Percentiles rank a stretch among this genome's conserved stretches.
Conservation (phyloP, 1,140 invertebrate genomes). For the Alviniconcha marisindica region DNA sequence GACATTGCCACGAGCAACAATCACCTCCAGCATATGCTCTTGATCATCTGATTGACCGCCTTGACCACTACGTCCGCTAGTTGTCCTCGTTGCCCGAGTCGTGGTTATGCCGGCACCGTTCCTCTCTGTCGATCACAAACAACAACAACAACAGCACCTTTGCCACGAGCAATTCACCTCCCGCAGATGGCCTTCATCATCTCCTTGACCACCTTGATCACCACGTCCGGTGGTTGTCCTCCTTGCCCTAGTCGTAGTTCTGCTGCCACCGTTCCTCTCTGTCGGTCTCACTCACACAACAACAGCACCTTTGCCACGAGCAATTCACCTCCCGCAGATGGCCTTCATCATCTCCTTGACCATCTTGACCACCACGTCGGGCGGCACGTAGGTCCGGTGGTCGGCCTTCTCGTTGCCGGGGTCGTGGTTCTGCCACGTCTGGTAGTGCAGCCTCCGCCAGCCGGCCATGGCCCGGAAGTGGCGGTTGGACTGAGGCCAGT, state of each 20-base stretch:
- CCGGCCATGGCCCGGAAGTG: conserved; percentile 69
- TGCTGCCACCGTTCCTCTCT: no score
- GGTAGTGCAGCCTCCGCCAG: conserved; percentile 69
- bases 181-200: conserved; percentile 44
- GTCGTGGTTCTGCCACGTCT: conserved; percentile 66
- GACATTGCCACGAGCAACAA: no score
- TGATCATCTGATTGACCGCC: no score
- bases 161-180: background rate
- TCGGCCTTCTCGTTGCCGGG: conserved; percentile 54
- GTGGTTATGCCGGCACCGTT: no score
- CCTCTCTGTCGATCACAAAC: no score
- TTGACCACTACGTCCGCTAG: conserved; percentile 31
- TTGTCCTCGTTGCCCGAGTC: conserved; percentile 56
- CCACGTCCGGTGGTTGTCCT: conserved; percentile 49
- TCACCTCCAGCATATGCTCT: no score
- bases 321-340: conserved; percentile 38
- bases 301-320: background rate
- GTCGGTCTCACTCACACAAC: no score
- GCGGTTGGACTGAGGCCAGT: conserved; percentile 58
- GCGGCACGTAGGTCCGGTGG: conserved; percentile 58
- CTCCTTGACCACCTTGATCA: conserved; percentile 38
- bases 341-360: conserved; percentile 39
- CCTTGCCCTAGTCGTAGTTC: conserved; percentile 60
- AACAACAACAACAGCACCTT: no score
- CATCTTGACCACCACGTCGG: conserved; percentile 35